Percentiles rank a stretch among this genome's conserved stretches.
Conservation (phyloP, 1,140 invertebrate species). For the Holcopasites calliopsidis region DNA sequence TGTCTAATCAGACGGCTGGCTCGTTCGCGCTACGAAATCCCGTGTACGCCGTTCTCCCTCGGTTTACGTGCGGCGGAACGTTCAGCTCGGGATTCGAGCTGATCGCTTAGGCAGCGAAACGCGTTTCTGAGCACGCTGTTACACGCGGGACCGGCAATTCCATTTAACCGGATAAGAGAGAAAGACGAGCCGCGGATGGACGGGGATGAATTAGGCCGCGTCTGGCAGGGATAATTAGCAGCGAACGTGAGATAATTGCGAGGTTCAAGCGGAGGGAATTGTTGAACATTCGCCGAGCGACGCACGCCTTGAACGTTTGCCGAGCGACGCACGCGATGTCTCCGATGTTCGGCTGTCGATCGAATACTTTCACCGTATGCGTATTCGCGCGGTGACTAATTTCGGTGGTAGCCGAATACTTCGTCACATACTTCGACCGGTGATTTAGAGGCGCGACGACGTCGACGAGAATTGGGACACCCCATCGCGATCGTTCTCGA, state of each 20-base stretch:
- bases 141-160: slow-evolving; percentile 14
- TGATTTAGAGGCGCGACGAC: background rate
- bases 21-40: slow-evolving; percentile 4
- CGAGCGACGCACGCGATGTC: background rate
- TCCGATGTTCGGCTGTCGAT: background rate
- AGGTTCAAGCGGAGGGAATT: slow-evolving; percentile 8
- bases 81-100: background rate
- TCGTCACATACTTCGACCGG: background rate
- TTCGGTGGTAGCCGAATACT: too few relatives aligned
- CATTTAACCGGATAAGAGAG: slow-evolving; percentile 32
- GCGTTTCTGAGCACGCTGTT: slow-evolving; percentile 23
- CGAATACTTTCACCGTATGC: background rate
- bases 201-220: background rate
- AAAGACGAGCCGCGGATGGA: background rate
- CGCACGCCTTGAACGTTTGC: background rate
- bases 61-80: slow-evolving; percentile 11
- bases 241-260: slow-evolving; percentile 21
- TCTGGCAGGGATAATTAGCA: background rate
- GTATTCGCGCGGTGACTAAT: slow-evolving; percentile 2
- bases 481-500: background rate
- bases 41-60: background rate
- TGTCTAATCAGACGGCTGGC: slow-evolving; percentile 4
- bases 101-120: slow-evolving; percentile 40
- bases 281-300: slow-evolving; percentile 6
- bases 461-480: slow-evolving; percentile 6